Percentiles rank a stretch among this genome's conserved stretches.
Conservation (phyloP, 2,113 vertebrate species). For the Alaudala cheleensis region DNA sequence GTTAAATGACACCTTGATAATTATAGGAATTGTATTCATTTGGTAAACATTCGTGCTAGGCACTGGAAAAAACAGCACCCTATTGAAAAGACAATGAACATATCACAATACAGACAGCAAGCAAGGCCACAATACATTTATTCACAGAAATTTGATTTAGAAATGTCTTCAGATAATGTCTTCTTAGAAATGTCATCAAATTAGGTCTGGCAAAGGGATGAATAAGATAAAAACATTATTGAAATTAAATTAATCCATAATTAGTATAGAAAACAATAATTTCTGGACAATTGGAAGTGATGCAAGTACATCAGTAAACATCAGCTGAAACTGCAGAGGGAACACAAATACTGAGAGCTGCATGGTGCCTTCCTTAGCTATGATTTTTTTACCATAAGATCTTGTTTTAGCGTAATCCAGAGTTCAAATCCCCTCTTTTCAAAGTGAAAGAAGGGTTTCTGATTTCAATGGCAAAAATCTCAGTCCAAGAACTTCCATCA, state of each 20-base stretch:
- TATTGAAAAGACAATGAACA: neutral
- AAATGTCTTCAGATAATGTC: neutral
- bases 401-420: neutral
- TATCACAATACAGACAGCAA: neutral
- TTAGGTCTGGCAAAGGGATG: neutral
- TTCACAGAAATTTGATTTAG: neutral
- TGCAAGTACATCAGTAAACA: neutral
- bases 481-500: neutral
- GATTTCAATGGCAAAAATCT: neutral
- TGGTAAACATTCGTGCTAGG: neutral
- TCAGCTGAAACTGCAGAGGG: neutral
- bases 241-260: neutral
- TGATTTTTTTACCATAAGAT: neutral
- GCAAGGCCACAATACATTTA: neutral
- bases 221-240: neutral
- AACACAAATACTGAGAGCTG: neutral
- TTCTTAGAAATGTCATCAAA: no score
- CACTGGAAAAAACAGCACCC: neutral
- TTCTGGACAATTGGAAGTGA: neutral
- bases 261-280: neutral
- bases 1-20: neutral
- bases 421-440: neutral
- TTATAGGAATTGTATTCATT: neutral
- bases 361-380: neutral
- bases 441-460: neutral